Base-by-base conservation (phyloP, 2,888 invertebrate species). In the Metallyticus violacea region DNA sequence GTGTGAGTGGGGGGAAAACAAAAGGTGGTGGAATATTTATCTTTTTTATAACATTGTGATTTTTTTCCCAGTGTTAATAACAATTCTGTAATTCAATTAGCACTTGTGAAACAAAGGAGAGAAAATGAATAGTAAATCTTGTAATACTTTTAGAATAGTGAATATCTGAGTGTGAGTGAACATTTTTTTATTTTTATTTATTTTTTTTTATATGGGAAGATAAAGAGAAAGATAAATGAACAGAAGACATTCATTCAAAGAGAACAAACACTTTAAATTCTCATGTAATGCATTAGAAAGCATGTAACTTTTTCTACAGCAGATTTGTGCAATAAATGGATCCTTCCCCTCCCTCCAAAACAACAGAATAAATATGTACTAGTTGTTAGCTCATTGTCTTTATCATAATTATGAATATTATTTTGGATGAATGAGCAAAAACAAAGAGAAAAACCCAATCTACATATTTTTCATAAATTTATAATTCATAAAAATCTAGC, bases 271-370 rank as follows among this genome's bases (percentile, higher is more conserved):
- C 40, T 40, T 40, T 40, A 40, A 62, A 62, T 22, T 62, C 40
- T 62, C 40, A 62, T 2, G 40, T 40, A 15, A 62, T 62, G 77
- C 77, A 83, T 76, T 25, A 81, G 81, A 87, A 79, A 85, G 85
- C 87, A 87, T 87, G 87, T 85, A 87, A 87, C 40, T 81, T 87
- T 87, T 87, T 87, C 87, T 87, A 87, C 87, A 30, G 81, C 85
- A 87, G 85, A 62, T 85, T 30, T 85, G 85, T 82, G 87, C 87
- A 87, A 87, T 77, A 85, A 79, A 77, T 85, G 76, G 40, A 78
- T 79, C 87, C 87, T 80, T 76, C 29, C 40, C 82, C 81, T 78
- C 81, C 87, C 85, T 77, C 85, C 77, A 62, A 26, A 81, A 15
- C 40, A 62, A 62, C 40, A 15, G 40, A 62, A 62, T 62, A 62